Evolutionary conservation across 1,140 invertebrate genomes (phyloP).

Genomic region (Micrasema minimum): DNA sequence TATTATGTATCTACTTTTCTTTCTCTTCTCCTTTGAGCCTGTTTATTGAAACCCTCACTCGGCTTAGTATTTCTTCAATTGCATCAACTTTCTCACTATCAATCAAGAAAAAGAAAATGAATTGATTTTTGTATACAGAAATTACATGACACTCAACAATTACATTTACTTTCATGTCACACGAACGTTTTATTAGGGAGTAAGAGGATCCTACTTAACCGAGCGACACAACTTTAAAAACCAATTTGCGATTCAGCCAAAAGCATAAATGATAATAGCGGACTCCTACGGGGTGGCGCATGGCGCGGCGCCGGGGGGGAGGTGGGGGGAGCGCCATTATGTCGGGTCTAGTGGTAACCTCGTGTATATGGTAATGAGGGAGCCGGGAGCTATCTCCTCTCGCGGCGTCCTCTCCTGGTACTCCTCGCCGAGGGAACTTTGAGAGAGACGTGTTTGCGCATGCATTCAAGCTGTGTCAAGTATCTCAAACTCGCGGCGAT

Average conservation of each 20-base stretch:
- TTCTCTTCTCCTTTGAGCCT: background rate
- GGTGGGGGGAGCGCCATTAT: slow-evolving; percentile 41
- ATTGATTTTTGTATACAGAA: no score
- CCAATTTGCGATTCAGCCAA: slow-evolving; percentile 51
- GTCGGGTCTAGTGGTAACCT: slow-evolving; percentile 41
- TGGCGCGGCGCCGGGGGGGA: background rate
- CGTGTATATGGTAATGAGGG: slow-evolving; percentile 50
- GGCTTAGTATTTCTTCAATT: no score
- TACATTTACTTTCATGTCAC: background rate
- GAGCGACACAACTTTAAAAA: slow-evolving; percentile 45
- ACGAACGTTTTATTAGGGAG: background rate
- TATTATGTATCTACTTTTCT: slow-evolving; percentile 43
- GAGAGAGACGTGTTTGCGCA: slow-evolving; percentile 22
- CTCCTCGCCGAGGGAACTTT: slow-evolving; percentile 16
- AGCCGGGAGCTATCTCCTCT: slow-evolving; percentile 33
- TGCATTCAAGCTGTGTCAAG: slow-evolving; percentile 21
- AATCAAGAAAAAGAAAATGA: no score
- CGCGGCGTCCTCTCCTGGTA: background rate
- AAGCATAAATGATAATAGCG: slow-evolving; percentile 49
- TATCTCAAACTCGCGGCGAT: slow-evolving; percentile 28
- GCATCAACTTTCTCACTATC: no score
- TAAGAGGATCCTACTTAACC: slow-evolving; percentile 21
- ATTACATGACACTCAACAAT: no score
- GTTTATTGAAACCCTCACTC: no score
- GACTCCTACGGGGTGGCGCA: background rate